Conservation (phyloP, 2,888 invertebrate genomes). For the Pammene aurita region DNA sequence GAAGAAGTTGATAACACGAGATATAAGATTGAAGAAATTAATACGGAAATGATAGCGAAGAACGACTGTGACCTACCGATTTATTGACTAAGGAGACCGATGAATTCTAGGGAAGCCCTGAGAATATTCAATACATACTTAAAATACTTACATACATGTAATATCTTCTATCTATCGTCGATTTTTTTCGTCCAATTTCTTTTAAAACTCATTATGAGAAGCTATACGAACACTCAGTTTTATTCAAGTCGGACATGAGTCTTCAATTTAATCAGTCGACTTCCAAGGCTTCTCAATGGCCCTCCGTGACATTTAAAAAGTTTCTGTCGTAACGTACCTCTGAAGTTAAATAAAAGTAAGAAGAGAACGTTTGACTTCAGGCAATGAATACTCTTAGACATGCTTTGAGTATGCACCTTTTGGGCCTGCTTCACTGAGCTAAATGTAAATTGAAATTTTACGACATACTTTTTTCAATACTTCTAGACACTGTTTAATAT, state of each 20-base stretch:
- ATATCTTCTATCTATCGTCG: too few relatives aligned
- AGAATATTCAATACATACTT: too few relatives aligned
- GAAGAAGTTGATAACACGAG: too few relatives aligned
- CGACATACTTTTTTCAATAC: background rate
- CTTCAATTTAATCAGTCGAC: conserved; percentile 29
- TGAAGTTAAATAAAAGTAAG: conserved; percentile 15
- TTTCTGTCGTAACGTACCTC: conserved; percentile 10
- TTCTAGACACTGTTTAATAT: too few relatives aligned
- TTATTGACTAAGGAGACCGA: too few relatives aligned
- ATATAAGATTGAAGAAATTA: too few relatives aligned
- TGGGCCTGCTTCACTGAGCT: background rate
- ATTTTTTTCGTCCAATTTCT: conserved; percentile 1
- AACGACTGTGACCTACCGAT: too few relatives aligned
- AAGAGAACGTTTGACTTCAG: background rate
- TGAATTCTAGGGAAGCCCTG: too few relatives aligned
- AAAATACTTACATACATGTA: too few relatives aligned
- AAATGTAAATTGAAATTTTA: background rate
- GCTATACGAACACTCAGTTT: background rate
- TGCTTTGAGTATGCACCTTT: background rate
- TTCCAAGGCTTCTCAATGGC: conserved; percentile 22
- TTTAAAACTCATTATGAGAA: background rate
- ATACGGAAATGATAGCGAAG: too few relatives aligned
- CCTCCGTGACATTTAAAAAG: conserved; percentile 31
- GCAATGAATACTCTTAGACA: background rate
- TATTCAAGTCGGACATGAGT: conserved; percentile 23